Percentiles rank a stretch among this genome's conserved stretches.
These are phyloP conservation scores for Hemiscyllium ocellatum DNA, from an alignment of 2,113 vertebrate genomes.

Conservation along the genomic window DNA sequence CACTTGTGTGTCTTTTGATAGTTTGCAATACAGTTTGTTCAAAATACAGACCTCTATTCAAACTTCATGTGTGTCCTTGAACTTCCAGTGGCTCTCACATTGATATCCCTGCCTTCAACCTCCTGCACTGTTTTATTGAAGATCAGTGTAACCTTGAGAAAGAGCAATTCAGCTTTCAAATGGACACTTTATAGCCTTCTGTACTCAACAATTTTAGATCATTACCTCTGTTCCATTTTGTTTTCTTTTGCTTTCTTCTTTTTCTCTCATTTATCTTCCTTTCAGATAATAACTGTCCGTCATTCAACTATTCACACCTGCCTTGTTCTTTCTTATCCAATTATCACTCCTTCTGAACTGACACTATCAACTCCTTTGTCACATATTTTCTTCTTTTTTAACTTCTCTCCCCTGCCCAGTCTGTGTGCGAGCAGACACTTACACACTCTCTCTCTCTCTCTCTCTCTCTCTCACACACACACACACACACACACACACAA, in stretches of 20 bases:
- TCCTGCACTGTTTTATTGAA: background rate
- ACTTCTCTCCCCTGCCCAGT: background rate
- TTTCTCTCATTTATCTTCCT: background rate
- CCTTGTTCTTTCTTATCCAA: background rate
- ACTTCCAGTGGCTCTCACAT: background rate
- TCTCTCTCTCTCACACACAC: too few relatives aligned
- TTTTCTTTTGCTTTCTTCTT: background rate
- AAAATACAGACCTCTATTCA: too few relatives aligned
- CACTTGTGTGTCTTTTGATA: background rate
- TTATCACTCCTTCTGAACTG: too few relatives aligned
- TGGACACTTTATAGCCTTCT: background rate
- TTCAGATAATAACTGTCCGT: background rate
- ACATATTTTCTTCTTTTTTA: background rate
- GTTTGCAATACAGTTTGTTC: background rate
- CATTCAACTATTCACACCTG: background rate
- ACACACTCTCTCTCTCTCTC: too few relatives aligned
- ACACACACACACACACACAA: too few relatives aligned
- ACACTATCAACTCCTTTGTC: background rate
- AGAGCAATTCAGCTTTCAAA: background rate
- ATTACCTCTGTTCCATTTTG: background rate
- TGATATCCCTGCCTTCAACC: background rate
- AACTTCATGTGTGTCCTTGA: background rate
- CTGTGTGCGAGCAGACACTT: too few relatives aligned
- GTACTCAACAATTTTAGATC: background rate
- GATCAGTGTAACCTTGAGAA: background rate